Evolutionary conservation across 2,888 invertebrate species (phyloP), one percentile per base, ranked within the genome.

Genomic region (Erebia epiphron): DNA sequence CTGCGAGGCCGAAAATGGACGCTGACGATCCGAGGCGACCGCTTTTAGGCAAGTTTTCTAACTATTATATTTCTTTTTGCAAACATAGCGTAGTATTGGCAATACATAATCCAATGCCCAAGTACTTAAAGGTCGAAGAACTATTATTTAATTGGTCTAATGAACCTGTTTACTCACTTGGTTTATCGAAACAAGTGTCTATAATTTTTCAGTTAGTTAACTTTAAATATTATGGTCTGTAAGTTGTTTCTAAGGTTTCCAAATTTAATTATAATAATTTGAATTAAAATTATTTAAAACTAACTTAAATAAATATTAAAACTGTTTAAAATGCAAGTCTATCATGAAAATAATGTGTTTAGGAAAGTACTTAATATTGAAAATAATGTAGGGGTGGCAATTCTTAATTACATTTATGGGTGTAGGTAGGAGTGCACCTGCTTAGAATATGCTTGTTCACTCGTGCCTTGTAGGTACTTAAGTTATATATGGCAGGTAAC

Each of bases 1-100:
- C 58, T 57, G 21, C 67, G 49, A 68, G 21, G 49, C 72, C 70
- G 66, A 73, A 70, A 69, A 80, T 80, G 80, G 79, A 80, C 65
- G 67, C 68, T n/a, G 76, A 80, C 71, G 80, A 80, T 73, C 79
- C 80, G 50, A 75, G 76, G 68, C 78, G 71, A 71, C 80, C 80
- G 35, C 74, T 80, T 62, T 73, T 80, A 64, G 80, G 80, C 78
- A 73, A 69, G 80, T 75, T 73, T 35, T 70, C 54, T 65, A n/a
- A 41, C 54, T 56, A 56, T 61, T 7, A 35, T 8, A 41, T 8
- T 35, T 41, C 3, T 50, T 26, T 52, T 54, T 52, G 43, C 21
- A 46, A 35, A 18, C 49, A 8, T 35, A 56, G 1, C 41, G 35
- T 35, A 9, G 9, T 18, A 13, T 43, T 43, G 43, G 65, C 64